Base-by-base conservation (phyloP, 2,797 vertebrate genomes). In the Petrocephalus sullivani region DNA sequence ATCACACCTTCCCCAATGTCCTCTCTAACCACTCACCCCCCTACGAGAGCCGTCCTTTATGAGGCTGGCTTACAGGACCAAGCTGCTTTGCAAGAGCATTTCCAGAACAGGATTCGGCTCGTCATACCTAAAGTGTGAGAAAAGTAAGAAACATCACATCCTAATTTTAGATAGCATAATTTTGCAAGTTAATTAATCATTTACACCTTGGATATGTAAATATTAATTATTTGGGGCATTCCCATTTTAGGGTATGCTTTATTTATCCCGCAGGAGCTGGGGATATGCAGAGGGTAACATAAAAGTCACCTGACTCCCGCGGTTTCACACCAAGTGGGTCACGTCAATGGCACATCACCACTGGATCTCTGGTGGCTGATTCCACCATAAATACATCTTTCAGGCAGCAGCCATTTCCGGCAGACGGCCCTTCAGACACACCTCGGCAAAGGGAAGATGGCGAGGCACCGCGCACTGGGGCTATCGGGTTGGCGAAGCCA, bases 111-210 rank as follows among this genome's bases (percentile, higher is more conserved):
- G 75, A 81, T 49, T 21, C 41, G 3, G 75, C 71, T 81, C 37
- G 6, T 21, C 19, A 41, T 21, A 49, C 41, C 6, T 2, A 49
- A 41, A 49, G 41, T 81, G 75, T 81, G 75, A 3, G 6, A 81
- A 28, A 81, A 49, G 41, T 49, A 81, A 49, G 41, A 46, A 81
- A 41, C 46, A 49, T n/a, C 41, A 75, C 41, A 81, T 81, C 16
- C 75, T 81, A 49, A 81, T 81, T 81, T 81, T 81, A 81, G 37
- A 81, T 81, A 49, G 37, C 41, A 81, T n/a, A n/a, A 81, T 81
- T 81, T 49, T 81, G 75, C 6, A 4, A 49, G 75, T 81, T 81
- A 46, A 75, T 81, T 46, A 81, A 81, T 81, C 75, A 46, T 81
- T 81, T 81, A 49, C 19, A 81, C 16, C 75, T 81, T 21, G 19